Evolutionary conservation across 2,888 invertebrate species (phyloP).

Genomic region (Nebria brevicollis): DNA sequence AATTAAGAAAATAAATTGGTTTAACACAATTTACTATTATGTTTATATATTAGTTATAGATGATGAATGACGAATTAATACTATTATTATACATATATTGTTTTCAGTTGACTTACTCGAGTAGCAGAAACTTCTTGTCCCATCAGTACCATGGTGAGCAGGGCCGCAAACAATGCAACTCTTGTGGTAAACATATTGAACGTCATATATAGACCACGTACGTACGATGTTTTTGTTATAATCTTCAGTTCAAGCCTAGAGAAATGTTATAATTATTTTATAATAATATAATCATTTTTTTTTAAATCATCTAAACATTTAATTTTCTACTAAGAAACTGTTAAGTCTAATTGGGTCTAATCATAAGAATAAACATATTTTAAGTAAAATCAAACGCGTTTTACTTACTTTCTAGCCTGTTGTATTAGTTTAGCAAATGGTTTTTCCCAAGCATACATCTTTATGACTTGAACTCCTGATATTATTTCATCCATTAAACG

Average conservation of each 20-base stretch:
- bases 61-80: not conserved
- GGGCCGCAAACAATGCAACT: constrained; percentile 79
- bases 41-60: too few species aligned
- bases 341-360: not conserved
- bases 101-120: constrained; percentile 64
- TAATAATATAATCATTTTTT: too few species aligned
- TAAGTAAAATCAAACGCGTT: constrained; percentile 10
- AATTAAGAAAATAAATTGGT: constrained; percentile 41
- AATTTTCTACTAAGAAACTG: not conserved
- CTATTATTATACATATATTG: not conserved
- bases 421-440: constrained; percentile 74
- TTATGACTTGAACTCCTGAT: constrained; percentile 88
- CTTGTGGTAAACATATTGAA: constrained; percentile 85
- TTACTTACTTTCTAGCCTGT: constrained; percentile 63
- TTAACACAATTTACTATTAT: too few species aligned
- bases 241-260: constrained; percentile 67
- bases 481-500: constrained; percentile 96
- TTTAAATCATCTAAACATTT: too few species aligned
- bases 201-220: constrained; percentile 75
- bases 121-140: constrained; percentile 77
- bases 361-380: not conserved
- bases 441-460: constrained; percentile 80
- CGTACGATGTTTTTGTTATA: constrained; percentile 71
- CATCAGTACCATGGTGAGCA: constrained; percentile 74
- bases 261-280: constrained; percentile 4